phyloP scores from a whole-genome alignment of 2,888 invertebrate genomes.

The Steinernema hermaphroditum region DNA sequence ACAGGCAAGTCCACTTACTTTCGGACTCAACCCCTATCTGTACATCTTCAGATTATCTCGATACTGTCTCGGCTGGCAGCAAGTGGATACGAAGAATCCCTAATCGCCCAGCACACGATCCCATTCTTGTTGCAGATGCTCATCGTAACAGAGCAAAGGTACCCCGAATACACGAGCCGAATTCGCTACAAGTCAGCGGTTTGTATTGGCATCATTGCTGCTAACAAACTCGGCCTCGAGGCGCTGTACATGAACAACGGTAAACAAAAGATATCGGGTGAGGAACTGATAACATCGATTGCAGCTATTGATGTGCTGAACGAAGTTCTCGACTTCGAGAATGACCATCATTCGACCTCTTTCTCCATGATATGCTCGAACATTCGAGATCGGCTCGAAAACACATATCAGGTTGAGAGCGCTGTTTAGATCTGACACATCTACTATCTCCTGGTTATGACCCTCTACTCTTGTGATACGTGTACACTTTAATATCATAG shows the following conservation, averaged over 20 bases:
- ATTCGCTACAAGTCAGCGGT: conserved; percentile 63
- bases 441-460: neutral
- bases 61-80: conserved; percentile 50
- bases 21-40: too few relatives aligned
- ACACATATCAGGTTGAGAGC: conserved; percentile 37
- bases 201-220: conserved; percentile 58
- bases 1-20: conserved; percentile 48
- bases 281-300: conserved; percentile 24
- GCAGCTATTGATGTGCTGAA: conserved; percentile 52
- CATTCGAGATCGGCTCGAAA: conserved; percentile 52
- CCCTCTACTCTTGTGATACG: conserved; percentile 12
- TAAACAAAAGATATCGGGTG: conserved; percentile 25
- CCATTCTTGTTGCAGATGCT: conserved; percentile 58
- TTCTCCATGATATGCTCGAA: conserved; percentile 59
- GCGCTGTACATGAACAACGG: conserved; percentile 56
- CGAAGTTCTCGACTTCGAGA: conserved; percentile 51
- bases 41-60: neutral
- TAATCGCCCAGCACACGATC: conserved; percentile 57
- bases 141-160: conserved; percentile 39
- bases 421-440: conserved; percentile 27
- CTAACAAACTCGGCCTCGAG: conserved; percentile 56
- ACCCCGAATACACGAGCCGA: conserved; percentile 55
- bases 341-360: conserved; percentile 46
- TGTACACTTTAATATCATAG: neutral
- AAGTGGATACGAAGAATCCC: conserved; percentile 51